A percentile compares a stretch with the other conserved stretches of the same genome.
Conservation (phyloP, 2,888 invertebrate genomes). For the Caenorhabditis virilis region DNA sequence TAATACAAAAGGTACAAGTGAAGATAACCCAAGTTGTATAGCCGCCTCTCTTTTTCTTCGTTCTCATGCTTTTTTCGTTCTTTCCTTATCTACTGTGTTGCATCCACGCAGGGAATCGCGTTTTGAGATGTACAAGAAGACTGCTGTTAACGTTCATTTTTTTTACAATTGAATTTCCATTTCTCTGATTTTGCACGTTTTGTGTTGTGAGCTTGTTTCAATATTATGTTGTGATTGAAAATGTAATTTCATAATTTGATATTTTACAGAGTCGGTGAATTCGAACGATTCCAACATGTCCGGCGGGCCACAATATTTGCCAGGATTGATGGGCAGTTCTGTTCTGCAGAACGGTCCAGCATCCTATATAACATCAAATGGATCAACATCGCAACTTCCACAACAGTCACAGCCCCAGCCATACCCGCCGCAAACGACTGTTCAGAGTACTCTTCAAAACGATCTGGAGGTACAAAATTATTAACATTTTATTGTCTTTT, state of each 20-base stretch:
- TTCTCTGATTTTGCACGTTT: too few relatives aligned
- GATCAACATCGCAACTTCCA: constrained; percentile 16
- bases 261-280: constrained; percentile 43
- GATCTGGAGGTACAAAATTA: constrained; percentile 29
- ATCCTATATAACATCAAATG: constrained; percentile 15
- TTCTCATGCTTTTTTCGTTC: too few relatives aligned
- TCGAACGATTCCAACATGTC: constrained; percentile 40
- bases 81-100: too few relatives aligned
- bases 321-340: constrained; percentile 23
- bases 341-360: constrained; percentile 9
- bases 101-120: too few relatives aligned
- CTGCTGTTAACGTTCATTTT: too few relatives aligned
- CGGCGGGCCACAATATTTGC: constrained; percentile 40
- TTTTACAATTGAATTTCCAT: too few relatives aligned
- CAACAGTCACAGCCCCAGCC: constrained; percentile 15
- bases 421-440: constrained; percentile 23
- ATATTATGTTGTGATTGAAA: background rate
- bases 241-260: background rate
- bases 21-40: too few relatives aligned
- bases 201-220: background rate
- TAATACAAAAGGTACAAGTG: too few relatives aligned
- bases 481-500: background rate
- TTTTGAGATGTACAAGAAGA: too few relatives aligned
- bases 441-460: constrained; percentile 28
- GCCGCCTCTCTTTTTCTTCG: too few relatives aligned